Evolutionary conservation across 2,797 vertebrate species (phyloP), one percentile per base, ranked within the genome.

Genomic region (Botia almorhae): DNA sequence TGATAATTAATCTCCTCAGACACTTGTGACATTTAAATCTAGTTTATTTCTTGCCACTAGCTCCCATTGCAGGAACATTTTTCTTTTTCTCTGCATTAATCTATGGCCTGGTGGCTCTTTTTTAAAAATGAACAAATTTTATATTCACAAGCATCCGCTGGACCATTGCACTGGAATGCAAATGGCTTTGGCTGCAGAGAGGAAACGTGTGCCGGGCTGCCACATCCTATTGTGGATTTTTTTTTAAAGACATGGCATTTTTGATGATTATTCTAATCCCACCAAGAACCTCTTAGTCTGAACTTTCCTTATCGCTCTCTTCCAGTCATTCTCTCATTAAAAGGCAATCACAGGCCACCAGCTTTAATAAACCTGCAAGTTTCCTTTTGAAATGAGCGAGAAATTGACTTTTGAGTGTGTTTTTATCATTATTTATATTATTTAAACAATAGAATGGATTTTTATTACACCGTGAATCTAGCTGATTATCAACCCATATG

Each of bases 331-430:
- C 82, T 94, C 93, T 96, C 94, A 96, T 96, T 97, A 96, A 96
- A 95, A 94, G 91, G 93, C 94, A 96, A 96, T 96, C 94, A 94
- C 93, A 95, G 93, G 91, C 93, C 94, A 92, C 92, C 92, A 94
- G 94, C 93, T 94, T 95, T 93, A 96, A 95, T 95, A 96, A 95
- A 96, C 94, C 92, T 94, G 91, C 93, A 93, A 94, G 91, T 93
- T 92, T 86, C 90, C 85, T 78, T 90, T 88, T 91, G 82, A 90
- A 90, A 89, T 74, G 55, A 29, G 4, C 4, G 29, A 29, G 29
- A 29, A 29, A 29, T 29, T 29, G 87, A 93, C 93, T 94, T 96
- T 29, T 29, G 91, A 90, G 87, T 85, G 82, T 2, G 71, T 85
- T 88, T 85, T 84, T 93, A 89, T 76, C 72, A 78, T 36, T 17